Evolutionary conservation across 35 echinoderm and acorn worm species (phyloP).

Genomic region (Eucidaris tribuloides): DNA sequence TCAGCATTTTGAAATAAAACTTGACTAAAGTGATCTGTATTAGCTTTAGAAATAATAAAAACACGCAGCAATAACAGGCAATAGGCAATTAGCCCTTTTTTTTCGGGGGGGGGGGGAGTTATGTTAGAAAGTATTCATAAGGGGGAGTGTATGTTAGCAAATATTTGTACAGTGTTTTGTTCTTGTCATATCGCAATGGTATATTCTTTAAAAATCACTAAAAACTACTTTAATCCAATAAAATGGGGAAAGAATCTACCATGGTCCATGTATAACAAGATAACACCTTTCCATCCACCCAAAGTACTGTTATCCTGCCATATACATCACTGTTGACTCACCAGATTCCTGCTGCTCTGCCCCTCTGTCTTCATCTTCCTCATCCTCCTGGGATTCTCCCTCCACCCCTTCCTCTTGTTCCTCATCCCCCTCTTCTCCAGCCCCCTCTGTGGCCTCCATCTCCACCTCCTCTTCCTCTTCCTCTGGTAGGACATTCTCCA

Average conservation of each 20-base stretch:
- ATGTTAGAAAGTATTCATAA: too few species aligned
- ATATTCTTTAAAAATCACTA: too few species aligned
- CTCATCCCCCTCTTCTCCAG: background rate
- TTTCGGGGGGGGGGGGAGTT: too few species aligned
- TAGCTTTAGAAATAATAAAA: too few species aligned
- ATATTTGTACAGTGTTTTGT: too few species aligned
- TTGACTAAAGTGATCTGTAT: too few species aligned
- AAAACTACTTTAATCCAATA: background rate
- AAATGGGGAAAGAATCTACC: background rate
- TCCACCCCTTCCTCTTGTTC: constrained; percentile 8
- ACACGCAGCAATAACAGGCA: too few species aligned
- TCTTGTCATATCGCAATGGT: too few species aligned
- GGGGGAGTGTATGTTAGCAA: too few species aligned
- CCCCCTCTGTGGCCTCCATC: constrained; percentile 12
- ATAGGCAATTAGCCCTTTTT: too few species aligned
- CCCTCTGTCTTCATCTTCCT: background rate
- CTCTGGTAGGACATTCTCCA: constrained; percentile 78
- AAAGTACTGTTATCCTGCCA: background rate
- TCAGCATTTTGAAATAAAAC: too few species aligned
- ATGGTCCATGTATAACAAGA: background rate
- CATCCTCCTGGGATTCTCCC: background rate
- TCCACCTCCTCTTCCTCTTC: constrained; percentile 70
- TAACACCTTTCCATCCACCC: background rate
- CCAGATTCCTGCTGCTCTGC: constrained; percentile 34
- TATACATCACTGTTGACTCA: background rate